Percentiles rank a stretch among this genome's conserved stretches.
Conservation (phyloP, 2,888 invertebrate genomes). For the Catocala fraxini region DNA sequence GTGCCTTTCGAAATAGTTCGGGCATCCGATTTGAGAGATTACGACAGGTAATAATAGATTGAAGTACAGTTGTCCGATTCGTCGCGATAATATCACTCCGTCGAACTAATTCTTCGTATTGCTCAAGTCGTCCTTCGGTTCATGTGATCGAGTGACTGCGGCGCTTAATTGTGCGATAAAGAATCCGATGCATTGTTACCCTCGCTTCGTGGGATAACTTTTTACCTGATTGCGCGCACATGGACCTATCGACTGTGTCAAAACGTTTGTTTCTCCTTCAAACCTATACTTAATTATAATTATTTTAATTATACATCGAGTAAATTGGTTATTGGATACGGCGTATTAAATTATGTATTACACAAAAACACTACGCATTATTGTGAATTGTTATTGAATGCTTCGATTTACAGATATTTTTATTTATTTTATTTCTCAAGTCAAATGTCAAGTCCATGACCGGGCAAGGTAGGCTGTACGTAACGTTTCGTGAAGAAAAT, state of each 20-base stretch:
- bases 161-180: slow-evolving; percentile 49
- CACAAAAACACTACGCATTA: slow-evolving; percentile 25
- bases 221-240: slow-evolving; percentile 43
- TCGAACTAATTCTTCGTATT: slow-evolving; percentile 58
- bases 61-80: slow-evolving; percentile 45
- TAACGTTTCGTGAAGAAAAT: not conserved
- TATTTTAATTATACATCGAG: slow-evolving; percentile 36
- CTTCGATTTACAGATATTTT: not conserved
- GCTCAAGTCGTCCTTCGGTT: slow-evolving; percentile 62
- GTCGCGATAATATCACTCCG: slow-evolving; percentile 56
- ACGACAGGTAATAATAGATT: slow-evolving; percentile 53
- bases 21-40: slow-evolving; percentile 54
- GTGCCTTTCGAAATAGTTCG: slow-evolving; percentile 63
- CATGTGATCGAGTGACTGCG: slow-evolving; percentile 47
- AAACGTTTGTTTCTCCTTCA: slow-evolving; percentile 30
- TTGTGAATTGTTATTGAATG: not conserved
- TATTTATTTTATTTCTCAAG: slow-evolving; percentile 9
- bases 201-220: slow-evolving; percentile 57
- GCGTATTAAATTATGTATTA: slow-evolving; percentile 23
- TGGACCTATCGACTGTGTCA: slow-evolving; percentile 37
- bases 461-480: not conserved
- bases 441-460: slow-evolving; percentile 48
- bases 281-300: slow-evolving; percentile 21
- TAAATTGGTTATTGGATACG: slow-evolving; percentile 24
- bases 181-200: slow-evolving; percentile 52